Percentiles rank a stretch among this genome's conserved stretches.
Evolutionary conservation across 2,888 invertebrate genomes (phyloP).

Genomic region (Lepidocyrtoides sp.): DNA sequence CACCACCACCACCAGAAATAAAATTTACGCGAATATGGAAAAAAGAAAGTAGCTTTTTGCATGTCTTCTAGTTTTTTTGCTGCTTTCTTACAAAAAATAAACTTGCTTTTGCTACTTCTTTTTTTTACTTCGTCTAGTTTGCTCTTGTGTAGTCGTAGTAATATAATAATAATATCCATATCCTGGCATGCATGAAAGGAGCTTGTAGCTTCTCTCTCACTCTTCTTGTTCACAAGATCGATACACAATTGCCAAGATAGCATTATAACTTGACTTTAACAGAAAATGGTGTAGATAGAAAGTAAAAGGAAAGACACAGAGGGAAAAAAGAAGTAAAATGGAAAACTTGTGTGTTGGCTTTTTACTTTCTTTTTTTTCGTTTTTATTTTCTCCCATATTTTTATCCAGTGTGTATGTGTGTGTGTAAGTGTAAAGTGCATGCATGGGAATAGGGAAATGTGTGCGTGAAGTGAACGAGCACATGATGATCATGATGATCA

Average conservation of each 20-base stretch:
- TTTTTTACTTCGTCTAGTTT: background rate
- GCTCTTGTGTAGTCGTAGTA: too few relatives aligned
- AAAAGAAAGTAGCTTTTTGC: constrained; percentile 70
- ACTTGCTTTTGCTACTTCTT: constrained; percentile 43
- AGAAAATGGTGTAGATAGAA: constrained; percentile 38
- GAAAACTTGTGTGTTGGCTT: background rate
- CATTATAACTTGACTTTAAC: constrained; percentile 36
- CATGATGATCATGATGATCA: background rate
- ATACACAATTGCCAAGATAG: constrained; percentile 72
- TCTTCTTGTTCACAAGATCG: constrained; percentile 45
- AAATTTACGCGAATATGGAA: constrained; percentile 47
- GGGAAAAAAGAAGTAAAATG: background rate
- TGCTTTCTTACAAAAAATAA: background rate
- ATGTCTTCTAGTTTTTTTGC: constrained; percentile 31
- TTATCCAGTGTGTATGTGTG: background rate
- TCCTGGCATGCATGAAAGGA: constrained; percentile 10
- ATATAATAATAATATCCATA: constrained; percentile 47
- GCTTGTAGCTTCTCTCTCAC: too few relatives aligned
- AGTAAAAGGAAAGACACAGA: background rate
- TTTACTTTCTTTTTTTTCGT: background rate
- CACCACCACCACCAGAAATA: background rate
- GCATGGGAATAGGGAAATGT: constrained; percentile 46
- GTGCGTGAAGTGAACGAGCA: constrained; percentile 32
- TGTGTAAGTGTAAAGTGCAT: constrained; percentile 3
- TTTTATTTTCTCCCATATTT: background rate